Percentiles rank a stretch among this genome's conserved stretches.
Evolutionary conservation across 2,113 vertebrate species (phyloP).

Genomic region (Damaliscus lunatus): DNA sequence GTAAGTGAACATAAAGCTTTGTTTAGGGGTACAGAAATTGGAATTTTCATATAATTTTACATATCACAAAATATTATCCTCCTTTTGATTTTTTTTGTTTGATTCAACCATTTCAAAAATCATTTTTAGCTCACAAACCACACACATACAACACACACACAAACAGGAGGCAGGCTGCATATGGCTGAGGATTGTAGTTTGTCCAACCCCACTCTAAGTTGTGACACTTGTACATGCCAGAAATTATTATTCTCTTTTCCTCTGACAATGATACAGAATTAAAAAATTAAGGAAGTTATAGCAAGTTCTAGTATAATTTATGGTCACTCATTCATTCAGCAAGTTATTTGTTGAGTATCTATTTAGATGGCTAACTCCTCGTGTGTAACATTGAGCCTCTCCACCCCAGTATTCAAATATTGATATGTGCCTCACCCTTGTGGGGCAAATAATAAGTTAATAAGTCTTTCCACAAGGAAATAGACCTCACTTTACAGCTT

Average conservation of each 20-base stretch:
- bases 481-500: not conserved
- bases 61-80: not conserved
- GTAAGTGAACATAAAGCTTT: not conserved
- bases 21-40: not conserved
- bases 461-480: not conserved
- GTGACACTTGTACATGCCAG: not conserved
- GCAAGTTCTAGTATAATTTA: not conserved
- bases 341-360: not conserved
- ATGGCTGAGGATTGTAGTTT: not conserved
- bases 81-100: conserved; percentile 3
- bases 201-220: not conserved
- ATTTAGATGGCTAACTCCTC: not conserved
- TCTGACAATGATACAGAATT: not conserved
- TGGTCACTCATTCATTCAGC: not conserved
- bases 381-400: not conserved
- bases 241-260: not conserved
- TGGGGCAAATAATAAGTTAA: not conserved
- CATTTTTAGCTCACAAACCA: not conserved
- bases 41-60: conserved; percentile 11
- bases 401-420: not conserved
- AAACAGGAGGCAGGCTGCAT: not conserved
- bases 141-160: not conserved
- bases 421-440: not conserved
- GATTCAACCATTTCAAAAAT: not conserved
- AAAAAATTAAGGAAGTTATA: not conserved